phyloP scores from a whole-genome alignment of 2,797 vertebrate genomes.

The Acanthiza pusilla region DNA sequence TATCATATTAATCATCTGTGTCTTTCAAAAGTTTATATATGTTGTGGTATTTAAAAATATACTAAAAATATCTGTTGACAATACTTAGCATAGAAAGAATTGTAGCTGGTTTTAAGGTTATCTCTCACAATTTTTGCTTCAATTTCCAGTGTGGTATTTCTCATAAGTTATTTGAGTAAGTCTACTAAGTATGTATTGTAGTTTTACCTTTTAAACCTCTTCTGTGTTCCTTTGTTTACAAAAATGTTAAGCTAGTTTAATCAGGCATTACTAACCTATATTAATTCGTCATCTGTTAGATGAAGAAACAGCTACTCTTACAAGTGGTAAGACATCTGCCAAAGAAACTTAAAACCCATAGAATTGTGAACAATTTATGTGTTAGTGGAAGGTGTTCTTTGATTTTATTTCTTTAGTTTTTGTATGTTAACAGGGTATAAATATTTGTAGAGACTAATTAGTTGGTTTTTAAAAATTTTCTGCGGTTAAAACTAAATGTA shows the following conservation, averaged over 20 bases:
- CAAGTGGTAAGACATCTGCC: neutral
- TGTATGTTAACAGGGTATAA: neutral
- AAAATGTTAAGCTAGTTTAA: conserved; percentile 2
- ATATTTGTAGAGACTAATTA: neutral
- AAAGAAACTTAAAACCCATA: neutral
- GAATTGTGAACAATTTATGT: neutral
- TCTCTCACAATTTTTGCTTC: neutral
- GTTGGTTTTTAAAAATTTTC: neutral
- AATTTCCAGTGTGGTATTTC: neutral
- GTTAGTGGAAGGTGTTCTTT: neutral
- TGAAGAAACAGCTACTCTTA: neutral
- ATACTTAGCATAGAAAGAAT: neutral
- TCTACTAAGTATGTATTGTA: neutral
- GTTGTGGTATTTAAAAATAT: neutral
- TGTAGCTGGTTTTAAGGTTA: neutral
- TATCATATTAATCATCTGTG: neutral
- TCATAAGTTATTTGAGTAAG: neutral
- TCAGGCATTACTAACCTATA: neutral
- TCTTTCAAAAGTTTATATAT: neutral
- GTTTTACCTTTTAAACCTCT: neutral
- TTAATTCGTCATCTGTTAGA: neutral
- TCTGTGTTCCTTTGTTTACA: neutral
- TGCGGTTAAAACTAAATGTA: neutral
- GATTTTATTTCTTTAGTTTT: neutral
- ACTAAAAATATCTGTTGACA: neutral